These are phyloP conservation scores for Takifugu ocellatus DNA, from an alignment of 2,797 vertebrate genomes.

Conservation along the genomic window DNA sequence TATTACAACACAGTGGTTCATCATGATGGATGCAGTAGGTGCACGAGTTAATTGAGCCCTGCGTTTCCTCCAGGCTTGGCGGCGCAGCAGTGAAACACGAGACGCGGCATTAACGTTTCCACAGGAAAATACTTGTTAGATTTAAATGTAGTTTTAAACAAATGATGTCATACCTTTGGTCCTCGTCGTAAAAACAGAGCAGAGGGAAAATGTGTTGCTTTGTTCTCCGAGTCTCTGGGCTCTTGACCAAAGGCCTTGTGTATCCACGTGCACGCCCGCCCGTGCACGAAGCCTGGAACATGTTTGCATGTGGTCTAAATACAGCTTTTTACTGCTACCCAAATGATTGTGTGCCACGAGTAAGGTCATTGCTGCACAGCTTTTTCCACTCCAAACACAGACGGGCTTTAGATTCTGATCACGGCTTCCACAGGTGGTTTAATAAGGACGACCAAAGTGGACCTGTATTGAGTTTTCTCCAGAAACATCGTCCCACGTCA, in stretches of 20 bases:
- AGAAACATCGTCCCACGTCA: slow-evolving; percentile 28
- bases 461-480: slow-evolving; percentile 33
- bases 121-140: slow-evolving; percentile 30
- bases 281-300: background rate
- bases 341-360: slow-evolving; percentile 52
- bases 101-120: slow-evolving; percentile 28
- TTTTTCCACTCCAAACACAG: slow-evolving; percentile 55
- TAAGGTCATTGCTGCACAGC: slow-evolving; percentile 63
- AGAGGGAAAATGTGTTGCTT: slow-evolving; percentile 53
- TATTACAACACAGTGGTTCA: too few relatives aligned
- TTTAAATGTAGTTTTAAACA: slow-evolving; percentile 48
- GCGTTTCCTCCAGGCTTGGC: background rate
- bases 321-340: slow-evolving; percentile 51
- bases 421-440: slow-evolving; percentile 37
- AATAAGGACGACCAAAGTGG: background rate
- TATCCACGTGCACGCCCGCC: slow-evolving; percentile 11
- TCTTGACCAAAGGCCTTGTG: slow-evolving; percentile 4
- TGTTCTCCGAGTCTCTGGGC: slow-evolving; percentile 47
- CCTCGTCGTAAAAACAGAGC: slow-evolving; percentile 43
- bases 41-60: background rate
- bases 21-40: background rate
- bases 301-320: slow-evolving; percentile 58
- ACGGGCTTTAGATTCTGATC: slow-evolving; percentile 39
- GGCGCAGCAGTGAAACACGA: background rate
- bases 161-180: slow-evolving; percentile 51